Percentiles rank a stretch among this genome's conserved stretches.
These are phyloP conservation scores for Callaeas wilsoni DNA, from an alignment of 2,113 vertebrate genomes.

Conservation along the genomic window DNA sequence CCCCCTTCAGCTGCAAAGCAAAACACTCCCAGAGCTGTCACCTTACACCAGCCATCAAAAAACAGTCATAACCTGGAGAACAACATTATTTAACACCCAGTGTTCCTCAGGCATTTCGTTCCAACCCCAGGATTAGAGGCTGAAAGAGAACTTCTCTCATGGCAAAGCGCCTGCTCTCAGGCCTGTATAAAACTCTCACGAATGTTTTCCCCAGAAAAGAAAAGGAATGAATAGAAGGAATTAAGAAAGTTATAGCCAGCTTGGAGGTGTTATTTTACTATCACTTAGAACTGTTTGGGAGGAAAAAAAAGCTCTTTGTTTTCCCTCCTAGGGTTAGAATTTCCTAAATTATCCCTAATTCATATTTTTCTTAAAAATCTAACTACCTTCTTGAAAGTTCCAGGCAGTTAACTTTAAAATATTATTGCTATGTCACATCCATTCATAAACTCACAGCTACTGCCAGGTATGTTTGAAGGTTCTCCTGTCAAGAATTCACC, in stretches of 20 bases:
- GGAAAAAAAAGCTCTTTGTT: neutral
- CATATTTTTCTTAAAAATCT: neutral
- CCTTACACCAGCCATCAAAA: neutral
- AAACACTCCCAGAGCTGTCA: neutral
- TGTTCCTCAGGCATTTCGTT: neutral
- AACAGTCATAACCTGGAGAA: neutral
- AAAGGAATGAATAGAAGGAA: neutral
- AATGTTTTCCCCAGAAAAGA: neutral
- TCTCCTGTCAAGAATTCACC: neutral
- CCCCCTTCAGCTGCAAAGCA: neutral
- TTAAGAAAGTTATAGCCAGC: neutral
- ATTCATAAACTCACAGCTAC: neutral
- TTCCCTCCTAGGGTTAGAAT: neutral
- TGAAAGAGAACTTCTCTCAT: neutral
- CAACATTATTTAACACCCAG: neutral
- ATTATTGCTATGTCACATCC: neutral
- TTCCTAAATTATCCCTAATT: neutral
- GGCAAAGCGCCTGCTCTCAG: neutral
- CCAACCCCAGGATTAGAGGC: neutral
- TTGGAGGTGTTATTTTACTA: neutral
- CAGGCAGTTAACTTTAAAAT: neutral
- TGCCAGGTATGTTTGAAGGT: neutral
- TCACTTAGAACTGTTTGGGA: neutral
- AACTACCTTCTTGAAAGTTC: neutral
- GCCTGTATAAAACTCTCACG: neutral